Base-by-base conservation (phyloP, 2,113 vertebrate species). In the Neofelis nebulosa region DNA sequence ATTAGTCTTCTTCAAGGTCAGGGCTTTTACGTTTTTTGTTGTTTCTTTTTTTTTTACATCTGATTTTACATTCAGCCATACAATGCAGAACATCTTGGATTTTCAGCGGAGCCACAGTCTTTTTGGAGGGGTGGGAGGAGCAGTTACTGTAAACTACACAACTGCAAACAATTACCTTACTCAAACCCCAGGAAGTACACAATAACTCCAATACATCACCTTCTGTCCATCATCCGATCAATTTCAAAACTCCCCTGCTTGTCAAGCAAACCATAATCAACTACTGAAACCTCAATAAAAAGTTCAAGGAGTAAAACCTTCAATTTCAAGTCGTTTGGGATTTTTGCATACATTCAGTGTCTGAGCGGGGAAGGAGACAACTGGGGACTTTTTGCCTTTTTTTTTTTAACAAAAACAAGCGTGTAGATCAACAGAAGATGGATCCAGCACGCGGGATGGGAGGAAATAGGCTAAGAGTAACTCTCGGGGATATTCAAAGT, bases 41-140 rank as follows among this genome's bases (percentile, higher is more conserved):
- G n/a, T 92, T 82, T 86, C 87, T 92, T 82, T 86, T 92, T 92
- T 45, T 82, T 86, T 92, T 92, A 61, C 7, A 50, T 73, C 15
- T 68, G 2, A 16, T 86, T 93, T 94, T 94, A 65, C 65, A 55
- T 86, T 48, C 21, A 87, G 29, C 68, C 16, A 38, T 7, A 95
- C 18, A 38, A 65, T 25, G 45, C 8, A 93, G 23, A 94, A 21
- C 14, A 57, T 6, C 25, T 89, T 73, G 93, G 61, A 45, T 85
- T 95, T 90, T 73, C 10, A 6, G 66, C 2, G 38, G 8, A 94
- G 41, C 9, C 41, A 57, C 38, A 45, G 11, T 33, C 52, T 79
- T 71, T 79, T 12, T 41, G 41, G 4, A 29, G 11, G 1, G 1
- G 2, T 38, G 18, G 36, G 2, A 91, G 15, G 23, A 50, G 23